These are phyloP conservation scores for Mobula hypostoma DNA, from an alignment of 2,113 vertebrate genomes.

Conservation along the genomic window DNA sequence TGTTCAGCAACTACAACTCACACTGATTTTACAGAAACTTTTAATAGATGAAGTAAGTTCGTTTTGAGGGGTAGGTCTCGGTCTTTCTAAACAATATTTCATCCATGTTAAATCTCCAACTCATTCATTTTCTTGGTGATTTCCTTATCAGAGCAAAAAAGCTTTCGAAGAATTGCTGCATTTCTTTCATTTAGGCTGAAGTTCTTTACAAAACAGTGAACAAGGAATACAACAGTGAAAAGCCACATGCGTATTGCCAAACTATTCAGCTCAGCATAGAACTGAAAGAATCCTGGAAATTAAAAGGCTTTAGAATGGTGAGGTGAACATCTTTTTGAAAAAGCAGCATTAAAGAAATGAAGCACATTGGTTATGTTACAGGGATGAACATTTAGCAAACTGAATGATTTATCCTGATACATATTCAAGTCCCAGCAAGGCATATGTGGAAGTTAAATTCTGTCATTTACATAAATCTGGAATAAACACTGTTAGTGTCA, in stretches of 20 bases:
- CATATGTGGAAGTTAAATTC: too few species aligned
- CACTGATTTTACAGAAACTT: neutral
- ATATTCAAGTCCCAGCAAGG: too few species aligned
- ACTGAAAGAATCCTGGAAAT: neutral
- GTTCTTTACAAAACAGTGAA: neutral
- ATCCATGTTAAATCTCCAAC: too few species aligned
- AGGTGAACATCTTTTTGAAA: neutral
- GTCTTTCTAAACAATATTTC: neutral
- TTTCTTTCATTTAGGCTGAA: neutral
- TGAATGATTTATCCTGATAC: too few species aligned
- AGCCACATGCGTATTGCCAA: neutral
- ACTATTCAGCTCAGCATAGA: neutral
- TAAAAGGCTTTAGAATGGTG: neutral
- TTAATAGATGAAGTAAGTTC: neutral
- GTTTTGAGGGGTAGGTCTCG: neutral
- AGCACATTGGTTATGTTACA: too few species aligned
- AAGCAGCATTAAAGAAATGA: neutral
- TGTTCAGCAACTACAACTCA: neutral
- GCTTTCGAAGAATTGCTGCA: neutral
- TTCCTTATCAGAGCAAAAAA: neutral
- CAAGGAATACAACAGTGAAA: neutral
- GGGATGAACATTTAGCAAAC: too few species aligned
- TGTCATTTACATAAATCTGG: too few species aligned
- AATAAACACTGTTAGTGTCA: too few species aligned
- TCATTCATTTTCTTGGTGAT: neutral